Base-by-base conservation (phyloP, 2,888 invertebrate species). In the Acronicta psi region DNA sequence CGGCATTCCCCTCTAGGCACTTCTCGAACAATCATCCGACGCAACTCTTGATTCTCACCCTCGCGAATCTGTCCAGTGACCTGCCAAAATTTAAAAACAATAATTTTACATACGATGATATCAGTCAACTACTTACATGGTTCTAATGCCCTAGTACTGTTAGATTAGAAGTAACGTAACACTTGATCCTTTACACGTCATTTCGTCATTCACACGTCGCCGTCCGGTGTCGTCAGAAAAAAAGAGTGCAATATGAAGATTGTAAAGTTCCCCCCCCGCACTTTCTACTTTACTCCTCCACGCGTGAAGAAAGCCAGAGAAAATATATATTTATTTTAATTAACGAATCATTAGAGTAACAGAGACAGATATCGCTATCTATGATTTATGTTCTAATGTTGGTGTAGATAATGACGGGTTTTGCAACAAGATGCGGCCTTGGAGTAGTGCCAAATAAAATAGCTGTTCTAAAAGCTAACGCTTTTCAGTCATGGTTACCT, bases 1-100 rank as follows among this genome's bases (percentile, higher is more conserved):
- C 93, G 80, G 63, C 93, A 94, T 52, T 89, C 84, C 0, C 80
- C 43, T 4, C 88, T 83, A 0, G 85, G 66, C 0, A 89, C 74
- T 49, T 89, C 90, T 0, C 80, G 79, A 2, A 90, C 92, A 25
- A 94, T 90, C 94, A 94, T 94, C 1, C 94, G 84, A 7, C 93
- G 73, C 2, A 93, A 81, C 72, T 94, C 93, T 71, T 94, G 93
- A 77, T 93, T 91, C 60, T 88, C 86, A 0, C 93, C 93, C 59
- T 93, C 92, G 0, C 91, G 86, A 31, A 94, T 93, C 65, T 91
- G 92, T 0, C 93, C 93, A 7, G 90, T 87, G 40, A 87, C 79
- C 94, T 94, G 78, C 6, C 45, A 68, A 59, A 57, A 29, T 25
- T 40, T 29, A 18, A 13, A 43, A n/a, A 49, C 14, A n/a, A 34